Percentiles rank a stretch among this genome's conserved stretches.
These are phyloP conservation scores for Siniperca obscura DNA, from an alignment of 2,797 vertebrate genomes.

Conservation along the genomic window DNA sequence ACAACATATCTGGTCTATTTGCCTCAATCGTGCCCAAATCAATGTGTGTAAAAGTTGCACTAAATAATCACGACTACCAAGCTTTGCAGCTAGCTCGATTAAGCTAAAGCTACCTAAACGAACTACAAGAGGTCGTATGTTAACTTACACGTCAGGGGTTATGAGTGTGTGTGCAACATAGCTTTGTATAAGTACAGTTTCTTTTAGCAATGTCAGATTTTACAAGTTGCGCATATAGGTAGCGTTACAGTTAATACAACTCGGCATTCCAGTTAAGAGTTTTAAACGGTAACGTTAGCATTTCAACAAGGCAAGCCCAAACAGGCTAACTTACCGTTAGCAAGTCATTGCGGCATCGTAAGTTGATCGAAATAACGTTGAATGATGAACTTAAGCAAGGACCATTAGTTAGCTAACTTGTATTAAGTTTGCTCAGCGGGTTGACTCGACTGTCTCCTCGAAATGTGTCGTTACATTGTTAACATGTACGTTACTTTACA, in stretches of 20 bases:
- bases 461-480: not conserved
- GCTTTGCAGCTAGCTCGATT: conserved; percentile 17
- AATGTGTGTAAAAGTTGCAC: not conserved
- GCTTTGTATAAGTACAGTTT: fast-evolving
- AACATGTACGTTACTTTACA: not conserved
- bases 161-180: not conserved
- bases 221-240: not conserved
- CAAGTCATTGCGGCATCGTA: conserved; percentile 34
- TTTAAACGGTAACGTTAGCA: conserved; percentile 20
- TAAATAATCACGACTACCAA: not conserved
- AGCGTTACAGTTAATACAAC: not conserved
- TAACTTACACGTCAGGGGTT: not conserved
- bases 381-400: fast-evolving
- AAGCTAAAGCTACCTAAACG: conserved; percentile 8
- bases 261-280: not conserved
- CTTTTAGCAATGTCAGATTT: fast-evolving
- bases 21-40: fast-evolving
- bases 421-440: fast-evolving
- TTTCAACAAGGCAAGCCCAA: conserved; percentile 13
- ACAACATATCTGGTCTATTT: not conserved
- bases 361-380: not conserved
- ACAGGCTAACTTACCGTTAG: conserved; percentile 42
- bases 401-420: fast-evolving
- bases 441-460: not conserved
- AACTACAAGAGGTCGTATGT: not conserved